Evolutionary conservation across 2,797 vertebrate genomes (phyloP), one percentile per base, ranked within the genome.

Genomic region (Gallinago stenura): DNA sequence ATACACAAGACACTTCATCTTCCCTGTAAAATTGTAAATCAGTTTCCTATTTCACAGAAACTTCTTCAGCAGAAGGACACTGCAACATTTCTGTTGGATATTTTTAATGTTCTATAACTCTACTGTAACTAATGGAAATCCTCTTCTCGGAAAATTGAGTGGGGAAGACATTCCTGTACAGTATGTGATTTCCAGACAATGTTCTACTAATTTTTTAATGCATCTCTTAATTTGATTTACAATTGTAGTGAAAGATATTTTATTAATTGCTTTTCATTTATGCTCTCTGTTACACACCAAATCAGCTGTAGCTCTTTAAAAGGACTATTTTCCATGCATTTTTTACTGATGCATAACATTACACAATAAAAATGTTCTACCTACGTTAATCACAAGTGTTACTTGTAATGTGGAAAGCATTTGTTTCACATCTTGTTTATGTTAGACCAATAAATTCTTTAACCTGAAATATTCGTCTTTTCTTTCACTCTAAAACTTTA

Each of bases 151-250:
- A 97, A 97, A 97, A 91, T 1, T 37, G 80, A 88, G 65, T 35
- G 60, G 54, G 35, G 65, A 94, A 95, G 72, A 69, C 48, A 75
- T 97, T 97, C 96, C 95, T 97, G 94, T 80, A 94, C 72, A 90
- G 84, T 43, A 54, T 58, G 71, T 77, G 48, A 86, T 96, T 98
- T 97, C 94, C 96, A 97, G 96, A 97, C 92, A 97, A 92, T 64
- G 91, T 95, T 93, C 95, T 96, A 76, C 93, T 97, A 93, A 87
- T 96, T 96, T 96, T 97, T 98, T 96, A 97, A 97, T 95, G 90
- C 77, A 93, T 89, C 92, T 91, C 89, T 97, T 97, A 96, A 78
- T 95, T 70, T 97, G 93, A 97, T 97, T 97, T 96, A 96, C 93
- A 97, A 96, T 95, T 95, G 69, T 84, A 88, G 50, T 62, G 46